phyloP scores from a whole-genome alignment of 2,797 vertebrate species.

The Kryptolebias ocellatus region DNA sequence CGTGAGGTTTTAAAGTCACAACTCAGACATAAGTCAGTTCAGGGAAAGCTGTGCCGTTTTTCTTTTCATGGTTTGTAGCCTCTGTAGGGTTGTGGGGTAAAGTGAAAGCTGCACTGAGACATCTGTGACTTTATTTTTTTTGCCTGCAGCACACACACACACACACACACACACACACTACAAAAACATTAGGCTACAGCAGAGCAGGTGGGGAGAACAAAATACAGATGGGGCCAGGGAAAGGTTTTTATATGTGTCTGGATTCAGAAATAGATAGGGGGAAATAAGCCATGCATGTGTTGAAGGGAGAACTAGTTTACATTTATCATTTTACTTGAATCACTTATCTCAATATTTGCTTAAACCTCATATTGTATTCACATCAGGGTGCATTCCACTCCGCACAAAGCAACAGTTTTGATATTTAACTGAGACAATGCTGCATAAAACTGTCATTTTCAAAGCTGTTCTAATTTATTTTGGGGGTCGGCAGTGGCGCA shows the following conservation, averaged over 20 bases:
- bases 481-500: too few relatives aligned
- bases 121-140: slow-evolving; percentile 52
- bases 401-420: slow-evolving; percentile 11
- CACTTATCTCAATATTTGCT: background rate
- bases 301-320: background rate
- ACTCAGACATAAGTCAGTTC: slow-evolving; percentile 22
- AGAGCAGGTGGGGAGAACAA: slow-evolving; percentile 48
- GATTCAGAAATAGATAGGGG: slow-evolving; percentile 21
- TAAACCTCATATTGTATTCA: slow-evolving; percentile 34
- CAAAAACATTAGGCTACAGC: slow-evolving; percentile 54
- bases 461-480: slow-evolving; percentile 4
- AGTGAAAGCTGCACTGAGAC: slow-evolving; percentile 45
- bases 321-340: too few relatives aligned
- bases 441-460: slow-evolving; percentile 15
- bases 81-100: slow-evolving; percentile 41
- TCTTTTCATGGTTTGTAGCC: slow-evolving; percentile 23
- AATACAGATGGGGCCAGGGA: slow-evolving; percentile 54
- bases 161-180: slow-evolving; percentile 24
- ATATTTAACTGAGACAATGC: slow-evolving; percentile 2
- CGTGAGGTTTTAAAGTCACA: slow-evolving; percentile 24
- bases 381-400: slow-evolving; percentile 6
- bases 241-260: slow-evolving; percentile 19
- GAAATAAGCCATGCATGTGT: too few relatives aligned
- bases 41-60: slow-evolving; percentile 23
- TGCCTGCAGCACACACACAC: slow-evolving; percentile 51